These are phyloP conservation scores for Xiphorhynchus elegans DNA, from an alignment of 2,113 vertebrate species.

Conservation along the genomic window DNA sequence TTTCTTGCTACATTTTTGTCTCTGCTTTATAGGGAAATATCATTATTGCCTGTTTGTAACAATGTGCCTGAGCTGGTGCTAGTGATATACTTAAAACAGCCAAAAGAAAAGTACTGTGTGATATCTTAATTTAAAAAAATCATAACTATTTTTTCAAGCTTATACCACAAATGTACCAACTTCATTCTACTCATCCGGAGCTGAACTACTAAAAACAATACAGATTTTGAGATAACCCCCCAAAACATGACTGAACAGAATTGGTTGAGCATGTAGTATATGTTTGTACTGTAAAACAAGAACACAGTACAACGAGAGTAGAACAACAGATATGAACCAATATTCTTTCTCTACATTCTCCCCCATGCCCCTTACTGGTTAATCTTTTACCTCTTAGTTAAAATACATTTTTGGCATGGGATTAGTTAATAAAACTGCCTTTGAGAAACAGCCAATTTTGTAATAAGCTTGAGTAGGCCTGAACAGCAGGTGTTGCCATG, in stretches of 20 bases:
- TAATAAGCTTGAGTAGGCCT: neutral
- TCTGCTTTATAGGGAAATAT: neutral
- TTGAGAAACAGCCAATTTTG: neutral
- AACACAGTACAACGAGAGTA: neutral
- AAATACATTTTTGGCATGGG: neutral
- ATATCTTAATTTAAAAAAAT: neutral
- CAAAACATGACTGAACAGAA: neutral
- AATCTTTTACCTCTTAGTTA: neutral
- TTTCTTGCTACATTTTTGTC: rapidly evolving
- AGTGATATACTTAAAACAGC: neutral
- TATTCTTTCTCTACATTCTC: neutral
- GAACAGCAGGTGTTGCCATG: neutral
- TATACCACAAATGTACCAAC: neutral
- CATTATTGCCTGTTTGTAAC: neutral
- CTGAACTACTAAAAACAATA: neutral
- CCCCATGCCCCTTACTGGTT: neutral
- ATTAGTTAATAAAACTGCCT: neutral
- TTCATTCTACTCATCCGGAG: neutral
- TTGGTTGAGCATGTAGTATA: neutral
- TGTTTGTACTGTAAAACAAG: neutral
- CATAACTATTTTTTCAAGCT: neutral
- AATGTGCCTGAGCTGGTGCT: neutral
- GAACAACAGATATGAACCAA: neutral
- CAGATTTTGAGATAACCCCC: neutral
- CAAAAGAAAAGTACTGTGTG: neutral